A percentile compares a stretch with the other conserved stretches of the same genome.
Conservation (phyloP, 2,888 invertebrate species). For the Cinara cedri region DNA sequence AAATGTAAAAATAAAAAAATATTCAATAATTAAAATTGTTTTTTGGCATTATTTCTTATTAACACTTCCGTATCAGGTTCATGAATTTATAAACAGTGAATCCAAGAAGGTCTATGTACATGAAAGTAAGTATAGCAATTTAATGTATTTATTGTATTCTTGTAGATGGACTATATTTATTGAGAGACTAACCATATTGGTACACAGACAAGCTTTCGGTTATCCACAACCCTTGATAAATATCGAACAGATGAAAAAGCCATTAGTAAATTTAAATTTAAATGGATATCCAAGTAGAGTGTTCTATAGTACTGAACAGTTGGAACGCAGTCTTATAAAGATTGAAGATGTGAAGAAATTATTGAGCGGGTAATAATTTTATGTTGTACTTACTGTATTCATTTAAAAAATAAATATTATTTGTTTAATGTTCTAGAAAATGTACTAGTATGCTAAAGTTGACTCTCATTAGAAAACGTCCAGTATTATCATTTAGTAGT, state of each 20-base stretch:
- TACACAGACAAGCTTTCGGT: slow-evolving; percentile 23
- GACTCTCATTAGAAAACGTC: slow-evolving; percentile 6
- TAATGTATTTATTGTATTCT: neutral
- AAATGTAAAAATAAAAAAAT: too few species aligned
- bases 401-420: neutral
- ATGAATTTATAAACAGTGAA: too few species aligned
- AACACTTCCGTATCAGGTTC: too few species aligned
- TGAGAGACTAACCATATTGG: slow-evolving; percentile 10
- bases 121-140: too few species aligned
- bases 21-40: too few species aligned
- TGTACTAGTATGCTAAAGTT: slow-evolving; percentile 21
- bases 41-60: too few species aligned
- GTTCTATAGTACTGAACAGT: slow-evolving; percentile 31
- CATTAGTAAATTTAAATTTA: slow-evolving; percentile 41
- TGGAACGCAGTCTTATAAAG: slow-evolving; percentile 25
- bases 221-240: slow-evolving; percentile 41
- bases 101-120: too few species aligned
- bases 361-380: slow-evolving; percentile 16
- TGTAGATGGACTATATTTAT: slow-evolving; percentile 27
- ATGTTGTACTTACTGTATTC: neutral
- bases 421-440: slow-evolving; percentile 1
- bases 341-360: slow-evolving; percentile 21
- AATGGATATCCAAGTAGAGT: slow-evolving; percentile 12
- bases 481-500: slow-evolving; percentile 22
- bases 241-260: slow-evolving; percentile 27